Conservation (phyloP, 2,888 invertebrate species). For the Eudasyphora cyanicolor region DNA sequence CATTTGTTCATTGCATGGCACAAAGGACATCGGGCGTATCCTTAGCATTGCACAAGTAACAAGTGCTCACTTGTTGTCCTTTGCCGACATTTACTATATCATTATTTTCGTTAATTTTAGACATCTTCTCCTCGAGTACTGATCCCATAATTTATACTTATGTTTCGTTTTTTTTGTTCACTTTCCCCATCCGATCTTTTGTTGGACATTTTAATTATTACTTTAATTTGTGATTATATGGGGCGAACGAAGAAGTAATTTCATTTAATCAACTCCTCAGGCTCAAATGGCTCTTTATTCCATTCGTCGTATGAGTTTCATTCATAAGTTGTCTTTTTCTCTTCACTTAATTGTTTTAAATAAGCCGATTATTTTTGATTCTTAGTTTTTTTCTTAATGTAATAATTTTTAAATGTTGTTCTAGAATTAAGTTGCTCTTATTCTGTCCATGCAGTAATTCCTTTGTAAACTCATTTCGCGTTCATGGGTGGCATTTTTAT, state of each 20-base stretch:
- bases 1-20: not conserved
- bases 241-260: too few species aligned
- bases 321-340: conserved; percentile 9
- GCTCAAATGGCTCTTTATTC: conserved; percentile 13
- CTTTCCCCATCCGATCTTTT: conserved; percentile 17
- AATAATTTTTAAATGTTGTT: not conserved
- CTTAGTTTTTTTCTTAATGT: not conserved
- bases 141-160: conserved; percentile 59
- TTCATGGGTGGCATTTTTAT: conserved; percentile 15
- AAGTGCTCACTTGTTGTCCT: conserved; percentile 42
- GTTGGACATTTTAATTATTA: conserved; percentile 27
- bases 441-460: not conserved
- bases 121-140: conserved; percentile 4
- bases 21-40: conserved; percentile 26
- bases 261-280: conserved; percentile 13
- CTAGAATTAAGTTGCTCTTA: not conserved
- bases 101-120: not conserved
- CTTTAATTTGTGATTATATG: conserved; percentile 26
- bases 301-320: conserved; percentile 20
- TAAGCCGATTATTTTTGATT: conserved; percentile 56
- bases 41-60: conserved; percentile 17
- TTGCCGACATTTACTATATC: not conserved
- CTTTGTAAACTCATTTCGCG: not conserved
- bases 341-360: conserved; percentile 44
- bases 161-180: conserved; percentile 40